Evolutionary conservation across 1,140 invertebrate genomes (phyloP).

Genomic region (Conus betulinus): DNA sequence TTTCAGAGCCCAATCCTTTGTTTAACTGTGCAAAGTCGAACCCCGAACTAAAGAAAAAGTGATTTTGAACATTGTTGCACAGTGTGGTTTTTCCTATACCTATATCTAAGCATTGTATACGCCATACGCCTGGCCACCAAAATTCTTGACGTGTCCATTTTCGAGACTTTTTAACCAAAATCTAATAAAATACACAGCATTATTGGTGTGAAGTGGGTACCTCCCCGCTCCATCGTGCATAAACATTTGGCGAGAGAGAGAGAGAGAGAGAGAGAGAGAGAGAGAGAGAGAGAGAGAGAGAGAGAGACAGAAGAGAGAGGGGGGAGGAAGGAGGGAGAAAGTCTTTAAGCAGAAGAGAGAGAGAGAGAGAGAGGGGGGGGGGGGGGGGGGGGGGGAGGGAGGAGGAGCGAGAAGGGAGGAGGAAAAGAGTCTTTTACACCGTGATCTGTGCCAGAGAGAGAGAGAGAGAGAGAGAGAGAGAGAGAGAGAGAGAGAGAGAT

Average conservation of each 20-base stretch:
- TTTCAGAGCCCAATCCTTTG: too few relatives aligned
- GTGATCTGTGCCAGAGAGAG: too few relatives aligned
- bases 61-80: too few relatives aligned
- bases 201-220: not conserved
- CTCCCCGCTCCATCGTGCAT: not conserved
- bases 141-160: not conserved
- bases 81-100: too few relatives aligned
- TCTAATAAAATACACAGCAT: not conserved
- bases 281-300: conserved; percentile 3
- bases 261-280: conserved; percentile 17
- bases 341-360: not conserved
- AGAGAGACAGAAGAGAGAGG: not conserved
- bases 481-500: too few relatives aligned
- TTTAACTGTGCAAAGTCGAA: too few relatives aligned
- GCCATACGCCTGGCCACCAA: too few relatives aligned
- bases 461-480: too few relatives aligned
- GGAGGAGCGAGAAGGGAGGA: conserved; percentile 7
- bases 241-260: not conserved
- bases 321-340: not conserved
- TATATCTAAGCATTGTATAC: too few relatives aligned
- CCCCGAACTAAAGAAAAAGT: too few relatives aligned
- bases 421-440: not conserved
- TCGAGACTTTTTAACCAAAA: not conserved
- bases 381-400: not conserved
- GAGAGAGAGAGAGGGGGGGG: not conserved